phyloP scores from a whole-genome alignment of 2,888 invertebrate genomes.

The Endomychus coccineus region DNA sequence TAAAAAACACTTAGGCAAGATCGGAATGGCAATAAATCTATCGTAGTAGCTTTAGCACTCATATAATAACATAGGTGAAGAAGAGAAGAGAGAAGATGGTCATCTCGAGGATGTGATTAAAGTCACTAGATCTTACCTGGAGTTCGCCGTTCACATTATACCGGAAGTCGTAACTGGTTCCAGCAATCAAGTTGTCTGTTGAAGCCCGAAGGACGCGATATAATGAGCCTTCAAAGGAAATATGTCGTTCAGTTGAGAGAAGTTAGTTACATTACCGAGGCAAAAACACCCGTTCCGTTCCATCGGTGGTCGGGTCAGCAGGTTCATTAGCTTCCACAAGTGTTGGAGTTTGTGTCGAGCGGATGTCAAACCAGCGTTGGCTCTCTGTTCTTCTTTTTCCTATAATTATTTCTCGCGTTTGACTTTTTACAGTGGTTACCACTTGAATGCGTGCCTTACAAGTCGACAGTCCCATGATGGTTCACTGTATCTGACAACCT shows the following conservation, averaged over 20 bases:
- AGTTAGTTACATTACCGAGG: slow-evolving; percentile 27
- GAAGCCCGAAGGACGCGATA: slow-evolving; percentile 42
- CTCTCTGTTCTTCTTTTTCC: not conserved
- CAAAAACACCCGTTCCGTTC: slow-evolving; percentile 2
- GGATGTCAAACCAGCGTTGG: too few relatives aligned
- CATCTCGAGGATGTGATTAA: too few relatives aligned
- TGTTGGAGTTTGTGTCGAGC: not conserved
- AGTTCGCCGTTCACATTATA: too few relatives aligned
- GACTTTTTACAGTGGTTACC: not conserved
- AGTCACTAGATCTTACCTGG: too few relatives aligned
- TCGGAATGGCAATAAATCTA: too few relatives aligned
- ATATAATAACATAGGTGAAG: too few relatives aligned
- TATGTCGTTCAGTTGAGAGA: slow-evolving; percentile 37
- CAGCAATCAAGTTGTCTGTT: slow-evolving; percentile 42
- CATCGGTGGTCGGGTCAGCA: not conserved
- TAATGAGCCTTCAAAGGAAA: slow-evolving; percentile 38
- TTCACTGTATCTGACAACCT: too few relatives aligned
- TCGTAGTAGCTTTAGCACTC: too few relatives aligned
- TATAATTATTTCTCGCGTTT: not conserved
- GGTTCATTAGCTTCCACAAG: not conserved
- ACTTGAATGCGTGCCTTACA: too few relatives aligned
- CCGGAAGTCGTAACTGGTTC: slow-evolving; percentile 16
- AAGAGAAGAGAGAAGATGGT: too few relatives aligned
- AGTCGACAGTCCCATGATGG: too few relatives aligned
- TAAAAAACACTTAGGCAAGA: too few relatives aligned